Base-by-base conservation (phyloP, 2,797 vertebrate genomes). In the Emydoidea blandingii region DNA sequence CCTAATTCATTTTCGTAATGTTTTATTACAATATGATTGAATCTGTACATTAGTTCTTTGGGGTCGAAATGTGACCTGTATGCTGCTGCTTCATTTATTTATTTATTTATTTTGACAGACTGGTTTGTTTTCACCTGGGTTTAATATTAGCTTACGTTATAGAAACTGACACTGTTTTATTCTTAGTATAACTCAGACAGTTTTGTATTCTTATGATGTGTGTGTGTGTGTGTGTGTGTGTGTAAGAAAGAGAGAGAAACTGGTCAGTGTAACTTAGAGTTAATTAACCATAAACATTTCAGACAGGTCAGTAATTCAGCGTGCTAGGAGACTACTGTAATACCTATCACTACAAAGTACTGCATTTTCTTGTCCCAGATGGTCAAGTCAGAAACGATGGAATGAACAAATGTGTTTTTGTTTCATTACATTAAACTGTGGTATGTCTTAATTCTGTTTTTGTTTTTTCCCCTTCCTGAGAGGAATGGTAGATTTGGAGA, bases 271-370 rank as follows among this genome's bases (percentile, higher is more conserved):
- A 96, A 94, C 95, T 97, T 97, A 93, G 87, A 95, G 90, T 95
- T 98, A 97, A 96, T 97, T 97, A 97, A 92, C 91, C 87, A 90
- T 98, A 97, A 97, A 92, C 91, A 92, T 96, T 94, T 97, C 96
- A 95, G 97, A 91, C 87, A 96, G 84, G 97, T 97, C 86, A 91
- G 76, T 97, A 97, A 94, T 86, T 96, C 93, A 96, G 94, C 87
- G 57, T 89, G 94, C 94, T 97, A 96, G 91, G 86, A 88, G 53
- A 87, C 90, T 96, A 65, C 86, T 4, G 12, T 97, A 95, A 90
- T 96, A 91, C 91, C 95, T 96, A 78, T 86, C 93, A 88, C 93
- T 91, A 74, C 95, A 53, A 96, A 95, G 91, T 91, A 57, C 54
- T 83, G 80, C 12, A 1, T 96, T 98, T 96, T 85, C 44, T 94